phyloP scores from a whole-genome alignment of 2,888 invertebrate species.

The Amblyteles armatorius region DNA sequence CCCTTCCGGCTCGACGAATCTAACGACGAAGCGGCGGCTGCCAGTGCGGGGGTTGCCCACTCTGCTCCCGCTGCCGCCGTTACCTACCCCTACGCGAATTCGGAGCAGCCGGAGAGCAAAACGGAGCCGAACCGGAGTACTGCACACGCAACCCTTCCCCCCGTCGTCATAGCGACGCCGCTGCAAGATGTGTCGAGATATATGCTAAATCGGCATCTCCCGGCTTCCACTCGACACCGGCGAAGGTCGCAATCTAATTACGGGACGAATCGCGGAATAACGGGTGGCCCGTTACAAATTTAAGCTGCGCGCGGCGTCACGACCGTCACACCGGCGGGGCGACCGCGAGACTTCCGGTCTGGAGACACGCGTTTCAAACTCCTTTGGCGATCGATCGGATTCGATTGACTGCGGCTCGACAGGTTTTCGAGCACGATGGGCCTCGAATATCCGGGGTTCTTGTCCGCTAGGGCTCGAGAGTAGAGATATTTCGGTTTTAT shows the following conservation, averaged over 20 bases:
- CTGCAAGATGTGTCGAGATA: conserved; percentile 67
- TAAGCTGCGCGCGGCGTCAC: background rate
- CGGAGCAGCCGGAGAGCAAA: conserved; percentile 34
- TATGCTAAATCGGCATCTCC: conserved; percentile 59
- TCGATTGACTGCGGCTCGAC: background rate
- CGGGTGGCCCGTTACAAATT: conserved; percentile 19
- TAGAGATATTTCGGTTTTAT: too few species aligned
- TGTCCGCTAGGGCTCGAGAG: background rate
- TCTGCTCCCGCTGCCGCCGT: conserved; percentile 11
- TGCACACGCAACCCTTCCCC: conserved; percentile 60
- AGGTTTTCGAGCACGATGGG: background rate
- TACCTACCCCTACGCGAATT: conserved; percentile 49
- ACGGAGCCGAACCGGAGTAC: background rate
- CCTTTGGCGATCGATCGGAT: background rate
- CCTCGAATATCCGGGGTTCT: background rate
- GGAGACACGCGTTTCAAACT: background rate
- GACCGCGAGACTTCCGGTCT: conserved; percentile 43
- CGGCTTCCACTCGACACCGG: conserved; percentile 16
- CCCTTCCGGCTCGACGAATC: conserved; percentile 39
- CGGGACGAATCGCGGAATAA: conserved; percentile 47
- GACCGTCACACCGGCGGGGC: background rate
- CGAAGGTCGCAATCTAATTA: conserved; percentile 60
- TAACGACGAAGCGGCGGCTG: conserved; percentile 19
- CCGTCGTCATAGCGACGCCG: conserved; percentile 66
- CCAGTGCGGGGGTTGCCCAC: background rate